phyloP scores from a whole-genome alignment of 2,113 vertebrate species.

The Mola mola region DNA sequence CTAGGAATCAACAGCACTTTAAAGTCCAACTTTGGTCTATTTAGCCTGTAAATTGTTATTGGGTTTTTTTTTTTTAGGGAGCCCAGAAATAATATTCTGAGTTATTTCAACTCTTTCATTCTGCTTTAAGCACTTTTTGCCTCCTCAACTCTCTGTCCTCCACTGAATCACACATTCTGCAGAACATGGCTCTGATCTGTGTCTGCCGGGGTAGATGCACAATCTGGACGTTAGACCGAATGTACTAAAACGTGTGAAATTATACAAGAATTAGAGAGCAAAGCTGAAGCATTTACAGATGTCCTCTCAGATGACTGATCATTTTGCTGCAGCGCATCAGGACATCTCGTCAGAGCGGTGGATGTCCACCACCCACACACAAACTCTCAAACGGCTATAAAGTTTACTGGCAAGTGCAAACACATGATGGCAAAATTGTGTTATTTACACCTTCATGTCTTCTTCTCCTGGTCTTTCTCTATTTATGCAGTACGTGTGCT shows the following conservation, averaged over 20 bases:
- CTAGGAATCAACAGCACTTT: background rate
- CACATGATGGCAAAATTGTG: background rate
- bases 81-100: background rate
- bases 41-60: background rate
- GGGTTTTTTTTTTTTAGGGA: background rate
- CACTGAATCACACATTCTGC: no score
- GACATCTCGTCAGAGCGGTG: background rate
- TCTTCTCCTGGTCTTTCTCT: no score
- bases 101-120: background rate
- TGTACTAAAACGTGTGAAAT: no score
- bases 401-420: background rate
- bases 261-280: no score
- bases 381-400: background rate
- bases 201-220: no score
- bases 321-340: background rate
- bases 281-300: no score
- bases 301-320: no score
- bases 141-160: background rate
- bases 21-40: background rate
- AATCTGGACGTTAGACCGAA: no score
- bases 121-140: background rate
- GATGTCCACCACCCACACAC: background rate
- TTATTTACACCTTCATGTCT: background rate
- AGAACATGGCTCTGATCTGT: no score
- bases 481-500: background rate